Evolutionary conservation across 2,888 invertebrate genomes (phyloP).

Genomic region (Euspilapteryx auroguttella): DNA sequence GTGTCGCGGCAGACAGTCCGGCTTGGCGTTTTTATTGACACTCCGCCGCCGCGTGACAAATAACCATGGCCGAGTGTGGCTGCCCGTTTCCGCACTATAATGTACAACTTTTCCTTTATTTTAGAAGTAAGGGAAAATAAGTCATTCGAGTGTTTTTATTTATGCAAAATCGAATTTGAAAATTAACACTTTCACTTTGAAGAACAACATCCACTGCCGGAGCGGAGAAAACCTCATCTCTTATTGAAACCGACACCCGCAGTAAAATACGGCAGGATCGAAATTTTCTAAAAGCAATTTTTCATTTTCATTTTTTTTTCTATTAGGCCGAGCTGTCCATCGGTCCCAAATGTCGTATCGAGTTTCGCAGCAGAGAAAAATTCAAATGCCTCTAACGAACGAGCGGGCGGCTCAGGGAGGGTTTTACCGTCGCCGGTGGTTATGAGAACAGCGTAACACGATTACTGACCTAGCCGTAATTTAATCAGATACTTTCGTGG

Average conservation of each 20-base stretch:
- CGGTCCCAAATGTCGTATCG: conserved; percentile 29
- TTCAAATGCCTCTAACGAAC: conserved; percentile 56
- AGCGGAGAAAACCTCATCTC: no score
- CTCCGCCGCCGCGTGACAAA: conserved; percentile 51
- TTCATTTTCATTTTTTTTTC: conserved; percentile 37
- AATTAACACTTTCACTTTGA: no score
- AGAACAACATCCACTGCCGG: no score
- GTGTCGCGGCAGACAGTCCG: conserved; percentile 39
- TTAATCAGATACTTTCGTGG: conserved; percentile 37
- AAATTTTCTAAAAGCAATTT: no score
- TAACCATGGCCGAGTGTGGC: conserved; percentile 24
- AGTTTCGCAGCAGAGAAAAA: conserved; percentile 30
- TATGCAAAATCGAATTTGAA: no score
- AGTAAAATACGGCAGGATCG: no score
- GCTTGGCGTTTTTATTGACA: conserved; percentile 61
- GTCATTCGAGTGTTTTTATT: not conserved
- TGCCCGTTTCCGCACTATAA: no score
- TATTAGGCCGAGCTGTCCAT: conserved; percentile 43
- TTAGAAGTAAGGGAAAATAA: not conserved
- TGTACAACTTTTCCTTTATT: no score
- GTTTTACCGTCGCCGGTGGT: conserved; percentile 34
- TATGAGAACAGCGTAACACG: conserved; percentile 36
- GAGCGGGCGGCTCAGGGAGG: conserved; percentile 48
- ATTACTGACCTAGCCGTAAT: conserved; percentile 58
- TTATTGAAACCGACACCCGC: no score